Percentiles rank a stretch among this genome's conserved stretches.
phyloP scores from a whole-genome alignment of 2,113 vertebrate species.

The Serinus canaria region DNA sequence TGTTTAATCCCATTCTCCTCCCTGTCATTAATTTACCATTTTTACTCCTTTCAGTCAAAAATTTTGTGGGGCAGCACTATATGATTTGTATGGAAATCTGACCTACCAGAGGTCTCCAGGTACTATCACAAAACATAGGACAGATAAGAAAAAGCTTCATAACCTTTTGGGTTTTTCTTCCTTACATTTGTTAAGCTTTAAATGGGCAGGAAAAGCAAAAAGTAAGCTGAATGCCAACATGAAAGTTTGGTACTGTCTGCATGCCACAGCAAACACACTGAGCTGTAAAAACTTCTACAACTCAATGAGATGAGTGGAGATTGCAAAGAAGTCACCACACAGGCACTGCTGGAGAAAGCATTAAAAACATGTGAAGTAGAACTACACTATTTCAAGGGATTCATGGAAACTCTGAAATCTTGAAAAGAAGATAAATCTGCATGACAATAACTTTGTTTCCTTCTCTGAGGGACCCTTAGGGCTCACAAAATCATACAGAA shows the following conservation, averaged over 20 bases:
- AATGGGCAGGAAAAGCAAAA: background rate
- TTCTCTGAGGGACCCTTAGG: conserved; percentile 35
- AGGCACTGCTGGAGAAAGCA: conserved; percentile 5
- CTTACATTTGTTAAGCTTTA: background rate
- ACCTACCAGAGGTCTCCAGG: background rate
- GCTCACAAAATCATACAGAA: conserved; percentile 18
- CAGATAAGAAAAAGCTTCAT: background rate
- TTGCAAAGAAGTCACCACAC: conserved; percentile 33
- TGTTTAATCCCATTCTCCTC: background rate
- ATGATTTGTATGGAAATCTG: background rate
- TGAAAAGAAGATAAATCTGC: conserved; percentile 60
- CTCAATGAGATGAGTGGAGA: background rate
- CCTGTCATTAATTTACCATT: background rate
- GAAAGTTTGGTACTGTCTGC: background rate
- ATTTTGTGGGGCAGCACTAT: background rate
- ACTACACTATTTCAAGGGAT: conserved; percentile 16
- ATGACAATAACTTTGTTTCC: conserved; percentile 66
- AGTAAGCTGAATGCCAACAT: background rate
- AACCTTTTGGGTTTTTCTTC: background rate
- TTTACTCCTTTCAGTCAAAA: background rate
- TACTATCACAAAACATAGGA: background rate
- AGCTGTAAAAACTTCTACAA: background rate
- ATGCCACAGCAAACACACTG: background rate
- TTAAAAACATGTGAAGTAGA: background rate
- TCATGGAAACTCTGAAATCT: conserved; percentile 15